Percentiles rank a stretch among this genome's conserved stretches.
Evolutionary conservation across 2,888 invertebrate genomes (phyloP).

Genomic region (Resseliella maxima): DNA sequence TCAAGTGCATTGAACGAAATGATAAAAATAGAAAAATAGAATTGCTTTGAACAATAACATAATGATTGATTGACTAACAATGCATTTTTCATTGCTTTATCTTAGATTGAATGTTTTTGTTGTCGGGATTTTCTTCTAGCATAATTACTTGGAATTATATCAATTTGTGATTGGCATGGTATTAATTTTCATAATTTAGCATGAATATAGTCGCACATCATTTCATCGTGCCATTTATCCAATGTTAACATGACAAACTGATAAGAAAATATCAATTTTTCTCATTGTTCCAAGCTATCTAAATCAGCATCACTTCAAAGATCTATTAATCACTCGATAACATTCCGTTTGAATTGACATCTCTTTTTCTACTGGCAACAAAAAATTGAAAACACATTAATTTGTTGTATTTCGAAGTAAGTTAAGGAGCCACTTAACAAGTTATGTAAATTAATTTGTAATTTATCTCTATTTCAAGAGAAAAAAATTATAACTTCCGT

Average conservation of each 20-base stretch:
- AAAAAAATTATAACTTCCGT: no score
- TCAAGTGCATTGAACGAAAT: not conserved
- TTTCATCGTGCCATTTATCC: not conserved
- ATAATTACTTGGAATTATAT: not conserved
- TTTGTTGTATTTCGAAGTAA: no score
- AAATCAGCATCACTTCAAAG: not conserved
- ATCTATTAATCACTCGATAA: not conserved
- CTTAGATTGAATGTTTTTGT: not conserved
- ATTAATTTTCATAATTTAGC: not conserved
- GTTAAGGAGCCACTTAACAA: no score
- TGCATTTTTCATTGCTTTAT: not conserved
- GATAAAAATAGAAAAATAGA: not conserved
- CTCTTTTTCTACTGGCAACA: no score
- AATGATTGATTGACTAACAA: slow-evolving; percentile 3
- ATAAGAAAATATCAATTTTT: slow-evolving; percentile 18
- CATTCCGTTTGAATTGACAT: not conserved
- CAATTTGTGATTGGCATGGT: not conserved
- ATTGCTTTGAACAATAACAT: not conserved
- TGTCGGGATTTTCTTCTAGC: not conserved
- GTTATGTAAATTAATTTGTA: no score
- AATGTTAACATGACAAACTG: not conserved
- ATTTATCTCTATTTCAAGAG: no score
- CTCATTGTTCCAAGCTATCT: not conserved
- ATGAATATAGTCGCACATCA: not conserved
- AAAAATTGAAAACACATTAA: no score